These are phyloP conservation scores for Garra rufa DNA, from an alignment of 2,113 vertebrate genomes.

Conservation along the genomic window DNA sequence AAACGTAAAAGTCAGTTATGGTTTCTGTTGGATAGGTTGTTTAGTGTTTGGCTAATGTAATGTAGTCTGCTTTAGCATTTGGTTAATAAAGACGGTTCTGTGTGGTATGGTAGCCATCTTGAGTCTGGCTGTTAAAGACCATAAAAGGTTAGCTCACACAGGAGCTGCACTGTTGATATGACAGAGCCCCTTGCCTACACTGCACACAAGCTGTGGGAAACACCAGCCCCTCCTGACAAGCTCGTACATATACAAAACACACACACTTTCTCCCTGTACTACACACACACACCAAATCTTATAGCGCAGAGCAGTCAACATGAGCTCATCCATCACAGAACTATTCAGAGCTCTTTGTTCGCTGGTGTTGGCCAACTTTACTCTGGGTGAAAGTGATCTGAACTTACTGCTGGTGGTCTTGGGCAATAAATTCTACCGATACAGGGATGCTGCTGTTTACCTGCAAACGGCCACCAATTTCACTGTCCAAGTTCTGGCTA, in stretches of 20 bases:
- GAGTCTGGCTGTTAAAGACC: conserved; percentile 62
- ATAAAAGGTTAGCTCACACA: conserved; percentile 62
- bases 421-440: neutral
- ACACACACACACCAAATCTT: conserved; percentile 32
- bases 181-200: conserved; percentile 48
- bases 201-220: conserved; percentile 55
- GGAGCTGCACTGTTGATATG: conserved; percentile 64
- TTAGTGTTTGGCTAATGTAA: conserved; percentile 49
- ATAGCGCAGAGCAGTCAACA: conserved; percentile 10
- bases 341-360: conserved; percentile 19
- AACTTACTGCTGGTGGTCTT: conserved; percentile 31
- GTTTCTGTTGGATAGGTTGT: conserved; percentile 1
- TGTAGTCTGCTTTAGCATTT: conserved; percentile 58
- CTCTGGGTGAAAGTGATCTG: conserved; percentile 23
- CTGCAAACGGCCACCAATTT: neutral
- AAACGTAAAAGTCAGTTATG: neutral
- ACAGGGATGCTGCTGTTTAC: neutral
- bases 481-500: neutral
- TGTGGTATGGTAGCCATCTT: conserved; percentile 69
- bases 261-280: conserved; percentile 21
- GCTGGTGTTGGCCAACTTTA: conserved; percentile 17
- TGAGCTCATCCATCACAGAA: conserved; percentile 36
- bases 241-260: conserved; percentile 27
- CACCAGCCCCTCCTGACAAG: conserved; percentile 38
- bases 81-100: conserved; percentile 58